Evolutionary conservation across 2,113 vertebrate genomes (phyloP).

Genomic region (Vombatus ursinus): DNA sequence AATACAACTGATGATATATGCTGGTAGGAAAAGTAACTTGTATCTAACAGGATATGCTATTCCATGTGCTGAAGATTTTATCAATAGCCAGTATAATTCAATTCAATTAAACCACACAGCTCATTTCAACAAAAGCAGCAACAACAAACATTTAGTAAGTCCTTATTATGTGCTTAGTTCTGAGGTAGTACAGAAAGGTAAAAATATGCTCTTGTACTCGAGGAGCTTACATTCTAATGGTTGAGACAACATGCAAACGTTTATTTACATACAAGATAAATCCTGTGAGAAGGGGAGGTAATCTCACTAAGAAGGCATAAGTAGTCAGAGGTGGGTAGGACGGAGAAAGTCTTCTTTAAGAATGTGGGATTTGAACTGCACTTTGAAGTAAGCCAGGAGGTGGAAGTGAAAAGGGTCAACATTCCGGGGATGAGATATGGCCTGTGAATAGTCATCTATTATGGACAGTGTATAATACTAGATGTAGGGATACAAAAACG

Average conservation of each 20-base stretch:
- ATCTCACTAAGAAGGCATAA: not conserved
- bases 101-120: not conserved
- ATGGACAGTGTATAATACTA: not conserved
- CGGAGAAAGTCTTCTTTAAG: not conserved
- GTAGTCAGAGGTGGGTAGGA: not conserved
- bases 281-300: not conserved
- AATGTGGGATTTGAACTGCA: not conserved
- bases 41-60: not conserved
- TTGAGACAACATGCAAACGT: not conserved
- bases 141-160: not conserved
- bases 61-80: not conserved
- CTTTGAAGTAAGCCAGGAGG: not conserved
- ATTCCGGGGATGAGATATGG: not conserved
- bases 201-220: not conserved
- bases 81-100: not conserved
- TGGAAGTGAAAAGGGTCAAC: not conserved
- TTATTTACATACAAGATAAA: not conserved
- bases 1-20: not conserved
- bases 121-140: not conserved
- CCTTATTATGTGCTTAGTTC: not conserved
- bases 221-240: not conserved
- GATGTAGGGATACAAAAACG: not conserved
- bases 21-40: not conserved
- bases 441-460: not conserved
- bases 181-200: not conserved